These are phyloP conservation scores for Galbula dea DNA, from an alignment of 2,113 vertebrate species.

Conservation along the genomic window DNA sequence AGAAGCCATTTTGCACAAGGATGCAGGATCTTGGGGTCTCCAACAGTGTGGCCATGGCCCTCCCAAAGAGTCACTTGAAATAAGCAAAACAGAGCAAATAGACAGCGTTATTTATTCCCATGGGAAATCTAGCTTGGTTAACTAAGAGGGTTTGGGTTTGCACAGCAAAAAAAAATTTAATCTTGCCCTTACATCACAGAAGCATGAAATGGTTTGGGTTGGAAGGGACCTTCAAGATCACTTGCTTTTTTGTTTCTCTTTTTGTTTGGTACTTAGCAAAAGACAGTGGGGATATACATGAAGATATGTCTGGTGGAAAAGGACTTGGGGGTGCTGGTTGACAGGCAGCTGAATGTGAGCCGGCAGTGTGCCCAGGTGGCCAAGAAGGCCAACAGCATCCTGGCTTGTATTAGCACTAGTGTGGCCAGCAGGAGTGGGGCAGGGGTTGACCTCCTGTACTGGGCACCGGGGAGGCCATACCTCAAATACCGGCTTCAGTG, in stretches of 20 bases:
- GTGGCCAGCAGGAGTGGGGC: not conserved
- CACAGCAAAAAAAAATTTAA: not conserved
- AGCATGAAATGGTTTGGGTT: not conserved
- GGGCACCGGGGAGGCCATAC: too few relatives aligned
- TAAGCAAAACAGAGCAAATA: fast-evolving
- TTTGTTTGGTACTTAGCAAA: not conserved
- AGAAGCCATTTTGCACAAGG: not conserved
- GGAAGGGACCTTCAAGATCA: not conserved
- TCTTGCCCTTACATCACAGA: not conserved
- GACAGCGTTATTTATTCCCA: fast-evolving
- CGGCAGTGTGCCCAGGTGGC: not conserved
- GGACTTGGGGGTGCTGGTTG: not conserved
- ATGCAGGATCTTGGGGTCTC: not conserved
- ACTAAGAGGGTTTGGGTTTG: fast-evolving
- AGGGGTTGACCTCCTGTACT: not conserved
- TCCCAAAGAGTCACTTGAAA: not conserved
- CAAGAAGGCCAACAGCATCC: not conserved
- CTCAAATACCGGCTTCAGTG: not conserved
- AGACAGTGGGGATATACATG: not conserved
- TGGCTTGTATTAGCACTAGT: not conserved
- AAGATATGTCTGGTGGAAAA: not conserved
- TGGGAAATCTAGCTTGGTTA: not conserved
- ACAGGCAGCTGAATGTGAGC: not conserved
- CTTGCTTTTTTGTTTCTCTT: not conserved
- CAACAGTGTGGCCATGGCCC: fast-evolving